Base-by-base conservation (phyloP, 2,888 invertebrate genomes). In the Pasiphila rectangulata region DNA sequence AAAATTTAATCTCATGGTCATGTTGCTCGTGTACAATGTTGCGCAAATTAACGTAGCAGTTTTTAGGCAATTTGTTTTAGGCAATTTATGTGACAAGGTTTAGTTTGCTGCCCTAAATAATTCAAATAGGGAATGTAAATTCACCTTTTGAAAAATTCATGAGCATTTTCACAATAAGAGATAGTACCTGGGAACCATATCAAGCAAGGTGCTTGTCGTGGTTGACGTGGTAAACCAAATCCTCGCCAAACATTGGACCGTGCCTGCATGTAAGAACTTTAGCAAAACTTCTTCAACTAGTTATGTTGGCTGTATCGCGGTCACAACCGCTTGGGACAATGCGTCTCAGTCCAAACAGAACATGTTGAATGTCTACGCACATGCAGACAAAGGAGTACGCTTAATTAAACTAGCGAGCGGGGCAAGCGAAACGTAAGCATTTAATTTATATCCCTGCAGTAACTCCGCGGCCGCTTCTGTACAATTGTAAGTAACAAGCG, bases 391-490 rank as follows among this genome's bases (percentile, higher is more conserved):
- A 81, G 79, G 77, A 77, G 75, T 75, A 80, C 79, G 83, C 84
- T 87, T 87, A 87, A 87, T 88, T 87, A 88, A 87, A 86, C 85
- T 83, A 83, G 84, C 80, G 69, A 83, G 82, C 83, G 76, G 76
- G 76, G 81, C 79, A 71, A 72, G 82, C 83, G 79, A 86, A 86
- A 86, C 83, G 87, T 84, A 87, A 86, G 87, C 87, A 84, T 85
- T 86, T 83, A 87, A 86, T 87, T 86, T 87, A 87, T 86, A 85
- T 81, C 79, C 81, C 84, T 84, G 87, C 87, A 86, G 85, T 86
- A 85, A 85, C 79, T 84, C 79, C 82, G 81, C 86, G 83, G 74
- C 78, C 72, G 78, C 75, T 76, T 75, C 69, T 67, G 65, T 64
- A 53, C 59, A 63, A 72, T 67, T 54, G 34, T 62, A 67, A 76